Evolutionary conservation across 1,140 invertebrate genomes (phyloP), one percentile per base, ranked within the genome.

Genomic region (Brachionus rubens): DNA sequence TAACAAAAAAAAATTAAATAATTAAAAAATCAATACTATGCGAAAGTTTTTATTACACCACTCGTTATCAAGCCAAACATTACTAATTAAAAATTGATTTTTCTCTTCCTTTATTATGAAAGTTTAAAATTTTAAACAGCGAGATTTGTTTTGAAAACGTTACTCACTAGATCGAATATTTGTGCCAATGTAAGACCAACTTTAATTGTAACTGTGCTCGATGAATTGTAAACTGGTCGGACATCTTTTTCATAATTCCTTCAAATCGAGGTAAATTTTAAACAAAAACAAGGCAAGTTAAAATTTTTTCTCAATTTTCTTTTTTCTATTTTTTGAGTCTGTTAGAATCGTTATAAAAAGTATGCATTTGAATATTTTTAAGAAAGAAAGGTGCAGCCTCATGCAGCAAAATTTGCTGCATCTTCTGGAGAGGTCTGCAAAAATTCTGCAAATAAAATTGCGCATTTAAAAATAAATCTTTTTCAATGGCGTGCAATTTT

Each of bases 1-100:
- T 24, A 19, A 43, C 4, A 65, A 24, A 19, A 28, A 40, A 94
- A 94, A 48, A 30, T 0, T 10, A 47, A 2, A 6, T n/a, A 3
- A 76, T 16, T 1, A 10, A 6, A 2, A 46, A 50, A 21, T n/a
- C 41, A 21, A 33, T n/a, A 26, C 33, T 40, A n/a, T 52, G 19
- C 14, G 1, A 21, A 47, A 56, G 30, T 46, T 9, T 28, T 19
- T n/a, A n/a, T 40, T 54, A 76, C 59, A 72, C 80, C 80, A 78
- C 80, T 87, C 87, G 81, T 87, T 87, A 79, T 88, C 86, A 4
- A 89, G 80, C 88, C 88, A 89, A 19, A 89, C 85, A 80, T 88
- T 89, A 2, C 87, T 88, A 7, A 87, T 86, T 19, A 89, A 80
- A 7, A 88, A 87, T 81, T 89, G 88, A 78, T 88, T 87, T 79